Percentiles rank a stretch among this genome's conserved stretches.
phyloP scores from a whole-genome alignment of 2,113 vertebrate species.

The Copsychus sechellarum region DNA sequence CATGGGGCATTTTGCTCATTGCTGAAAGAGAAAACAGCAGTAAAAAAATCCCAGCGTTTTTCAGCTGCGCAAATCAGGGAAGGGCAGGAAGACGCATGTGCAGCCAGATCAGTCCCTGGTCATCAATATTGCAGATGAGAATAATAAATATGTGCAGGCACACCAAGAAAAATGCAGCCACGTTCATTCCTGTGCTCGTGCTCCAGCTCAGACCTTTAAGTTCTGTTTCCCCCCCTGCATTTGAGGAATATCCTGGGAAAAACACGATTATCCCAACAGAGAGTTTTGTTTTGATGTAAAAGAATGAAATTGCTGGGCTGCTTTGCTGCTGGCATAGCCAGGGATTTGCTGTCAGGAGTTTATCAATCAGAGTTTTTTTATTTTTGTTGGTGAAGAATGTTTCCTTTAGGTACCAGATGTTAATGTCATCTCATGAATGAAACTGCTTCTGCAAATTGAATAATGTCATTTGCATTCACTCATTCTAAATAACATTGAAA shows the following conservation, averaged over 20 bases:
- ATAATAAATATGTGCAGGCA: neutral
- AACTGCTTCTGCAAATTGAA: neutral
- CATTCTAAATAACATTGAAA: neutral
- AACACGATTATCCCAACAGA: neutral
- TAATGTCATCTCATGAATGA: conserved; percentile 11
- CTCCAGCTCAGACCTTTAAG: neutral
- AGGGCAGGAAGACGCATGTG: neutral
- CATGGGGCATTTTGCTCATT: neutral
- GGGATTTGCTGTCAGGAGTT: neutral
- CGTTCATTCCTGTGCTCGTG: rapidly evolving
- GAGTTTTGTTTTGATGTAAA: neutral
- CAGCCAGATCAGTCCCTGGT: neutral
- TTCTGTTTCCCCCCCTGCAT: rapidly evolving
- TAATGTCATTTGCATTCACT: neutral
- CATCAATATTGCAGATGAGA: conserved; percentile 30
- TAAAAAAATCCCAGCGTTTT: neutral
- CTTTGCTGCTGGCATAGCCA: rapidly evolving
- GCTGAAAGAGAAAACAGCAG: neutral
- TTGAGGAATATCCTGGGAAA: neutral
- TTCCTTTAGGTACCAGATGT: conserved; percentile 25
- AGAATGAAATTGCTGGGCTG: neutral
- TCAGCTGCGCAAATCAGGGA: neutral
- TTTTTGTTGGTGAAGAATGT: neutral
- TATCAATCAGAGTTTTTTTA: neutral
- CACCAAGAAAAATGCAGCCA: neutral